Conservation (phyloP, 1,140 invertebrate species). For the Drosophila pectinifera region DNA sequence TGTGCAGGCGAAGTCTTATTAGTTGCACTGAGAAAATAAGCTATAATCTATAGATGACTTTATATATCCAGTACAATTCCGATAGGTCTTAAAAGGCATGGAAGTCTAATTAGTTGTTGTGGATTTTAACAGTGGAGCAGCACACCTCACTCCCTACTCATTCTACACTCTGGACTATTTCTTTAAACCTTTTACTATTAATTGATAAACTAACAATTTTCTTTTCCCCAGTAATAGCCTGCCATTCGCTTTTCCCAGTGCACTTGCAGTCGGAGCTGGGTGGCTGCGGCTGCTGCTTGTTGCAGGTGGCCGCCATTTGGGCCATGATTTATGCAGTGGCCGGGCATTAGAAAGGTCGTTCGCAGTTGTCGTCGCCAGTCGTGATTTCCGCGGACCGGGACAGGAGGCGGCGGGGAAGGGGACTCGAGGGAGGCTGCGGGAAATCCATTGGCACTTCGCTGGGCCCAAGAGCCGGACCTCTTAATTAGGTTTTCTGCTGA, state of each 20-base stretch:
- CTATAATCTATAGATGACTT: too few relatives aligned
- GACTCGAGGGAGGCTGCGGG: neutral
- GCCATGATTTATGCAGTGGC: conserved; percentile 54
- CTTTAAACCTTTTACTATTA: neutral
- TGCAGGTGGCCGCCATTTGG: conserved; percentile 53
- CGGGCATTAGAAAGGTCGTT: conserved; percentile 54
- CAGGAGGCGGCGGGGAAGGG: neutral
- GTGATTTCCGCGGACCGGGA: conserved; percentile 23
- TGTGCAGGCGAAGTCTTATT: conserved; percentile 21
- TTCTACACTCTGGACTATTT: too few relatives aligned
- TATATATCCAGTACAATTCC: neutral
- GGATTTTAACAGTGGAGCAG: too few relatives aligned
- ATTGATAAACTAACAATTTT: too few relatives aligned
- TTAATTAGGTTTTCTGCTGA: conserved; percentile 53
- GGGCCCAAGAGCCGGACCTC: conserved; percentile 19
- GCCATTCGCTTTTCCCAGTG: conserved; percentile 1
- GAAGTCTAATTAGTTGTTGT: neutral
- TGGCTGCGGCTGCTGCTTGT: conserved; percentile 16
- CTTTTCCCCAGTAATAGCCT: too few relatives aligned
- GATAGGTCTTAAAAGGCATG: neutral
- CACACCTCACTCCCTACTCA: too few relatives aligned
- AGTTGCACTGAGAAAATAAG: neutral
- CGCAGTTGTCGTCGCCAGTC: conserved; percentile 52
- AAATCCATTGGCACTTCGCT: conserved; percentile 28
- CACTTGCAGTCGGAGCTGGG: conserved; percentile 4